A percentile compares a stretch with the other conserved stretches of the same genome.
These are phyloP conservation scores for Drosophila baimaii DNA, from an alignment of 1,140 invertebrate genomes.

Conservation along the genomic window DNA sequence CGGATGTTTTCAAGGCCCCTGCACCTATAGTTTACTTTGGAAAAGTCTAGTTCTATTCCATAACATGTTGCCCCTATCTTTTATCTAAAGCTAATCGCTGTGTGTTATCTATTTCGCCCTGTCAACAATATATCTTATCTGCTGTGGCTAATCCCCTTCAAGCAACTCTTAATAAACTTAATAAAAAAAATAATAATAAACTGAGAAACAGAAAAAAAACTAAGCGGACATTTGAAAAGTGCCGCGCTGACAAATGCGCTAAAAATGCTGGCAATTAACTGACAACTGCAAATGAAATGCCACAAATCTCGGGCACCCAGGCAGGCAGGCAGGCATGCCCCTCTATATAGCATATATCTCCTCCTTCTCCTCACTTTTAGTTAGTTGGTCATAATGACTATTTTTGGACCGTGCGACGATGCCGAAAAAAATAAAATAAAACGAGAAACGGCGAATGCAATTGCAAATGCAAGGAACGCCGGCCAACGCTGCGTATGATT, in stretches of 20 bases:
- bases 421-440: slow-evolving; percentile 1
- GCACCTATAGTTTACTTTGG: neutral
- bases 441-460: slow-evolving; percentile 23
- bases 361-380: neutral
- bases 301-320: slow-evolving; percentile 29
- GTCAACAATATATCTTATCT: slow-evolving; percentile 9
- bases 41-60: neutral
- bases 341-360: neutral
- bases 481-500: slow-evolving; percentile 68
- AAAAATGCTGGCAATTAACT: slow-evolving; percentile 67
- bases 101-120: neutral
- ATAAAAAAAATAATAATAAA: neutral
- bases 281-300: slow-evolving; percentile 60
- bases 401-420: slow-evolving; percentile 69
- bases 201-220: slow-evolving; percentile 7
- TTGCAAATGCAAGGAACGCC: slow-evolving; percentile 51
- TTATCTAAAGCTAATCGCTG: neutral
- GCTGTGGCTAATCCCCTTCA: neutral
- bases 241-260: slow-evolving; percentile 48
- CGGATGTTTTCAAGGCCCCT: neutral
- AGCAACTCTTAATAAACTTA: neutral
- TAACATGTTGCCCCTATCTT: neutral
- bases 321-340: slow-evolving; percentile 3
- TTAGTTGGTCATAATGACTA: slow-evolving; percentile 75
- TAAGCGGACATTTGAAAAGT: slow-evolving; percentile 22